Percentiles rank a stretch among this genome's conserved stretches.
These are phyloP conservation scores for Triplophysa rosa DNA, from an alignment of 2,113 vertebrate genomes.

Conservation along the genomic window DNA sequence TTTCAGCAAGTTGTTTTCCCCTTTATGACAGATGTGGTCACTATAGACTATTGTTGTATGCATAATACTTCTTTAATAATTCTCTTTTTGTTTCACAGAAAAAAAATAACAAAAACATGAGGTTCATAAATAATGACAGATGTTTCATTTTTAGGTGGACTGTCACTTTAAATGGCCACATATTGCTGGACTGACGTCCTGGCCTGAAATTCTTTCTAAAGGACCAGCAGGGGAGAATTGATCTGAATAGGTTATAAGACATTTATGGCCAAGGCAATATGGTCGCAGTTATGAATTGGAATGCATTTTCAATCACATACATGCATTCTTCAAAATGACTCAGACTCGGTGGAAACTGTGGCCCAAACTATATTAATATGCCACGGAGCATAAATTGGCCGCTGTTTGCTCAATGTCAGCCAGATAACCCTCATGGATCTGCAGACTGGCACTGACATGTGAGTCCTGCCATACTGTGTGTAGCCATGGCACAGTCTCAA, in stretches of 20 bases:
- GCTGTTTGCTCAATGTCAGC: conserved; percentile 5
- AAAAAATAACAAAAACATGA: too few relatives aligned
- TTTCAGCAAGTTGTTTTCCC: too few relatives aligned
- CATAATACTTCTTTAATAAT: too few relatives aligned
- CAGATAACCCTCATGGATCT: conserved; percentile 23
- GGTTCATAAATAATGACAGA: too few relatives aligned
- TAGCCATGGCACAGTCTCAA: neutral
- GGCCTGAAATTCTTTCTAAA: neutral
- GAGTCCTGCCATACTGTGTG: neutral
- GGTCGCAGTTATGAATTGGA: neutral
- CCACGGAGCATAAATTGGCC: neutral
- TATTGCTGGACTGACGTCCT: neutral
- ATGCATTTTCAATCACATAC: neutral
- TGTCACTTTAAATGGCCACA: too few relatives aligned
- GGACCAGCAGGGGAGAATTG: neutral
- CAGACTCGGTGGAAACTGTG: neutral
- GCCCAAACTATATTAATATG: conserved; percentile 1
- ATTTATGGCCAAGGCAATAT: neutral
- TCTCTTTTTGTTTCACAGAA: too few relatives aligned
- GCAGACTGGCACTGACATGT: conserved; percentile 2
- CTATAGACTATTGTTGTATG: too few relatives aligned
- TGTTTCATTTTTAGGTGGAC: too few relatives aligned
- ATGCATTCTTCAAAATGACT: conserved; percentile 6
- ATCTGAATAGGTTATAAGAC: neutral
- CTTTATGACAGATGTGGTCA: too few relatives aligned